These are phyloP conservation scores for Steinernema hermaphroditum DNA, from an alignment of 2,888 invertebrate genomes.

Conservation along the genomic window DNA sequence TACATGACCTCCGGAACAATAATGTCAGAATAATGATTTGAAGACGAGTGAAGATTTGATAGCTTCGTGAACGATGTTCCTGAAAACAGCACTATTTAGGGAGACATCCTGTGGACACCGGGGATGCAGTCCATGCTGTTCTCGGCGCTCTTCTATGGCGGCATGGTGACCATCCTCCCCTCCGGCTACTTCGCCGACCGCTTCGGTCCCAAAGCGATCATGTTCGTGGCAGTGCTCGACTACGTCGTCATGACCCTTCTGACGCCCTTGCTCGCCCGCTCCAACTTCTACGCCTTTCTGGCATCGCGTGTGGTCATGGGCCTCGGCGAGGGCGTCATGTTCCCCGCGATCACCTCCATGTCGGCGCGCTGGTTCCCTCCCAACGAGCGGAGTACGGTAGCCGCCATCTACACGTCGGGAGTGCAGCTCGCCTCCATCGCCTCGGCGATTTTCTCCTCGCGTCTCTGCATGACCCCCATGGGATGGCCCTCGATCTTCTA, in stretches of 20 bases:
- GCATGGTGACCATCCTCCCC: conserved; percentile 38
- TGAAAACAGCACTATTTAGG: too few species aligned
- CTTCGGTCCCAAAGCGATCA: conserved; percentile 36
- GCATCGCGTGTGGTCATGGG: conserved; percentile 49
- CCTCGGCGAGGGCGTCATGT: conserved; percentile 46
- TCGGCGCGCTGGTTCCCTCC: conserved; percentile 34
- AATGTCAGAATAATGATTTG: too few species aligned
- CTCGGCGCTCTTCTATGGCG: conserved; percentile 38
- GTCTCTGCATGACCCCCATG: conserved; percentile 23
- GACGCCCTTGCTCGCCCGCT: conserved; percentile 46
- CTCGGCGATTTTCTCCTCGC: conserved; percentile 15
- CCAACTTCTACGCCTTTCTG: conserved; percentile 47
- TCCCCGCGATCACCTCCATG: conserved; percentile 40
- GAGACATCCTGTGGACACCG: conserved; percentile 35
- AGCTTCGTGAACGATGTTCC: too few species aligned
- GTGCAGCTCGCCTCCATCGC: conserved; percentile 13
- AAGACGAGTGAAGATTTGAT: too few species aligned
- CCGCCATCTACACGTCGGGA: conserved; percentile 31
- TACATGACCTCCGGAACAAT: too few species aligned
- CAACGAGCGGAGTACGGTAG: conserved; percentile 21
- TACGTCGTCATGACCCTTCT: conserved; percentile 43
- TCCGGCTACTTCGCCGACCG: conserved; percentile 39
- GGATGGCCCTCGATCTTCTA: conserved; percentile 40
- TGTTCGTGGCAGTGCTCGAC: conserved; percentile 31
- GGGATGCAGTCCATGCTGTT: conserved; percentile 37